A percentile compares a stretch with the other conserved stretches of the same genome.
These are phyloP conservation scores for Gambusia holbrooki DNA, from an alignment of 2,113 vertebrate genomes.

Conservation along the genomic window DNA sequence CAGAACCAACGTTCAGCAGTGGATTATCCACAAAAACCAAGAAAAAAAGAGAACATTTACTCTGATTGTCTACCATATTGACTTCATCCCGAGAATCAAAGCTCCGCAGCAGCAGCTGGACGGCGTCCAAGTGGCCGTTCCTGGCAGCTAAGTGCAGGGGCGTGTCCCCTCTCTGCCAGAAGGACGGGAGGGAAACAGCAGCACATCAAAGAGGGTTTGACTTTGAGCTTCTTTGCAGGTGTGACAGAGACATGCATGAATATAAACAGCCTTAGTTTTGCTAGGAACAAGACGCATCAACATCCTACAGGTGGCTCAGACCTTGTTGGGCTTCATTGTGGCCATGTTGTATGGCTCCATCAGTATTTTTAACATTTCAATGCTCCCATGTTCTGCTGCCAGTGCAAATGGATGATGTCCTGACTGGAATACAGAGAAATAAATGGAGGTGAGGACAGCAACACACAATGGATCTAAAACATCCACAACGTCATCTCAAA, in stretches of 20 bases:
- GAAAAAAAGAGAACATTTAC: conserved; percentile 52
- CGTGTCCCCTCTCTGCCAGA: conserved; percentile 85
- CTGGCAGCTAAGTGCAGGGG: conserved; percentile 88
- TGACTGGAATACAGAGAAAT: conserved; percentile 69
- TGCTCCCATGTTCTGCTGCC: conserved; percentile 85
- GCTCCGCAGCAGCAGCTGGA: conserved; percentile 81
- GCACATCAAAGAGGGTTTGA: conserved; percentile 60
- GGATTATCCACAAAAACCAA: conserved; percentile 40
- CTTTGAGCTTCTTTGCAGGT: conserved; percentile 52
- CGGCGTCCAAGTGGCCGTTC: conserved; percentile 79
- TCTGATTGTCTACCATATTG: conserved; percentile 82
- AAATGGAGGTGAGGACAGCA: background rate
- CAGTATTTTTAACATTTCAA: conserved; percentile 83
- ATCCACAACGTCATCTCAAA: background rate
- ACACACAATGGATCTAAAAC: background rate
- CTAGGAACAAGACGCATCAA: background rate
- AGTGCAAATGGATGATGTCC: conserved; percentile 85
- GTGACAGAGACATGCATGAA: conserved; percentile 15
- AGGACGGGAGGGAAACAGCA: conserved; percentile 50
- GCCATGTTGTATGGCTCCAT: conserved; percentile 81
- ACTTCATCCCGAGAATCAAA: conserved; percentile 83
- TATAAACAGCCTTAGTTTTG: background rate
- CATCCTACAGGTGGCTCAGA: background rate
- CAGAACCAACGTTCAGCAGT: conserved; percentile 24
- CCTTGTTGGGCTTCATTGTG: conserved; percentile 86